Conservation (phyloP, 2,888 invertebrate genomes). For the Drosophila putrida region DNA sequence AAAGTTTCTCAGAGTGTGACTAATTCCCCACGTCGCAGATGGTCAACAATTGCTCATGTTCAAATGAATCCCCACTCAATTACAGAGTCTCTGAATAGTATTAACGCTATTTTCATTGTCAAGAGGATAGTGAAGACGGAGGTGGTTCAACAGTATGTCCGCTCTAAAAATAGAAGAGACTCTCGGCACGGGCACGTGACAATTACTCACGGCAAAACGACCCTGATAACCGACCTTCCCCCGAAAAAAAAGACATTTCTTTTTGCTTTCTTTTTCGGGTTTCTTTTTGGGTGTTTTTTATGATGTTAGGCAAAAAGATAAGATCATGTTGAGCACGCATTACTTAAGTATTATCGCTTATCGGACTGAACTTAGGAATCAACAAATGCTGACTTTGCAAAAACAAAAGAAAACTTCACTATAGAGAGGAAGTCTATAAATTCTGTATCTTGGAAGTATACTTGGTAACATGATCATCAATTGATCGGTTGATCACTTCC, state of each 20-base stretch:
- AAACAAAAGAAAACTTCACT: neutral
- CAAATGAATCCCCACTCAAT: conserved; percentile 35
- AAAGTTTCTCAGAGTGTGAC: conserved; percentile 24
- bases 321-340: conserved; percentile 16
- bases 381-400: conserved; percentile 8
- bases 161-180: conserved; percentile 74
- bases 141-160: conserved; percentile 4
- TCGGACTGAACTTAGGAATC: conserved; percentile 21
- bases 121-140: too few relatives aligned
- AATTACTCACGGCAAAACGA: conserved; percentile 70
- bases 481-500: conserved; percentile 15
- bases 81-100: conserved; percentile 15
- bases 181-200: conserved; percentile 83
- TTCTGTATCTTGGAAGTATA: neutral
- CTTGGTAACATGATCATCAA: conserved; percentile 4
- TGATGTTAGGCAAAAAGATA: conserved; percentile 29
- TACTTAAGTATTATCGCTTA: conserved; percentile 35
- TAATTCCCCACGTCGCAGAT: conserved; percentile 6
- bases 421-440: conserved; percentile 6
- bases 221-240: conserved; percentile 13
- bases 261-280: conserved; percentile 7
- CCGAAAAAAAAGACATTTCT: neutral
- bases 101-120: too few relatives aligned
- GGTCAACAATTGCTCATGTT: conserved; percentile 37
- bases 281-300: conserved; percentile 21